Percentiles rank a stretch among this genome's conserved stretches.
These are phyloP conservation scores for Sciurus niger DNA, from an alignment of 2,113 vertebrate species.

Conservation along the genomic window DNA sequence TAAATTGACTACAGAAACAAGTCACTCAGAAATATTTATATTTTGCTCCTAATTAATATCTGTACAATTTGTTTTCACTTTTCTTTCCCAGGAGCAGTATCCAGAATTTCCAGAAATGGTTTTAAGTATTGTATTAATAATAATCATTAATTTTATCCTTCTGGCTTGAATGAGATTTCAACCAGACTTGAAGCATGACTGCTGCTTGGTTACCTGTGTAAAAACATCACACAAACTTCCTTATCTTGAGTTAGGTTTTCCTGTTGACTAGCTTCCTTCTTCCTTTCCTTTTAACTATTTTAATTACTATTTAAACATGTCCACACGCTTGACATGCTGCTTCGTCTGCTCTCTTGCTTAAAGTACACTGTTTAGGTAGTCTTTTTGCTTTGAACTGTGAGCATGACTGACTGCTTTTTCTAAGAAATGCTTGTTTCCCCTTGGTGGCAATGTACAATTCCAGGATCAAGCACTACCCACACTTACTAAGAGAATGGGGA, in stretches of 20 bases:
- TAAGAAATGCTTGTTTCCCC: not conserved
- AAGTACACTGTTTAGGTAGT: not conserved
- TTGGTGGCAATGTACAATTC: not conserved
- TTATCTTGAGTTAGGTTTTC: not conserved
- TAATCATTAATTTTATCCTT: not conserved
- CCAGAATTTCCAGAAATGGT: not conserved
- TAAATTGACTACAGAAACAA: not conserved
- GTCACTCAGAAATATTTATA: not conserved
- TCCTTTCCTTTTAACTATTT: not conserved
- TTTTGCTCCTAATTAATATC: not conserved
- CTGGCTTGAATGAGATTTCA: not conserved
- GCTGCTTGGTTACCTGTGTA: not conserved
- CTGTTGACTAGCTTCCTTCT: not conserved
- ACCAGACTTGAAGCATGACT: not conserved
- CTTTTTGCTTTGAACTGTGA: not conserved
- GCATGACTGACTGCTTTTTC: not conserved
- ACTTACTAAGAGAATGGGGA: not conserved
- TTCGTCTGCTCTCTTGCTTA: not conserved
- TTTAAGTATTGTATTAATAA: not conserved
- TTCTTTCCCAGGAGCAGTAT: not conserved
- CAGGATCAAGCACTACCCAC: not conserved
- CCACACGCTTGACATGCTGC: not conserved
- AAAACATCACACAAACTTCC: not conserved
- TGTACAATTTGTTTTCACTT: not conserved
- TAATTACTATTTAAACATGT: not conserved